phyloP scores from a whole-genome alignment of 92 coral and sea anemone genomes.

The Micromussa lordhowensis region DNA sequence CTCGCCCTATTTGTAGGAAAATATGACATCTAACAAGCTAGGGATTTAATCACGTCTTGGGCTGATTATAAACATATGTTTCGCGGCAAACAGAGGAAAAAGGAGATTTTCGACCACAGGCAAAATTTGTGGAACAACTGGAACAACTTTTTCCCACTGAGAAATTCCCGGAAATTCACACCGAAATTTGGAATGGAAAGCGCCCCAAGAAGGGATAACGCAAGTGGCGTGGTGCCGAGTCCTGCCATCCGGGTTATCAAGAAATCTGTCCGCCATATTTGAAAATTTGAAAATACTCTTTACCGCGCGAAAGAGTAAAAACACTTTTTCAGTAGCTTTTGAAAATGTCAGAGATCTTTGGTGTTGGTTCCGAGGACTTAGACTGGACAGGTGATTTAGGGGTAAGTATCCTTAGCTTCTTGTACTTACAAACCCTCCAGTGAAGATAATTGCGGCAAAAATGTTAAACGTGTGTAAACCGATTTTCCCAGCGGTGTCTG shows the following conservation, averaged over 20 bases:
- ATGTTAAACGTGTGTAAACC: neutral
- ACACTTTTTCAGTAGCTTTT: neutral
- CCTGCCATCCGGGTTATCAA: neutral
- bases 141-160: too few species aligned
- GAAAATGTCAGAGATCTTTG: conserved; percentile 53
- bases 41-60: too few species aligned
- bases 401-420: conserved; percentile 14
- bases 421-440: conserved; percentile 26
- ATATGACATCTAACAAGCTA: too few species aligned
- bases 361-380: conserved; percentile 29
- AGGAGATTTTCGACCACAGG: too few species aligned
- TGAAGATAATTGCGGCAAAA: neutral
- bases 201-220: neutral
- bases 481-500: too few species aligned
- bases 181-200: too few species aligned
- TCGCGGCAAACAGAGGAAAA: too few species aligned
- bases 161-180: too few species aligned
- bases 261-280: conserved; percentile 1
- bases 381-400: conserved; percentile 45
- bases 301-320: neutral
- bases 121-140: too few species aligned
- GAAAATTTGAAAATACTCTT: neutral
- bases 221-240: neutral
- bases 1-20: too few species aligned
- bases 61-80: too few species aligned